Evolutionary conservation across 1,140 invertebrate species (phyloP), one percentile per base, ranked within the genome.

Genomic region (Drosophila pallidifrons): DNA sequence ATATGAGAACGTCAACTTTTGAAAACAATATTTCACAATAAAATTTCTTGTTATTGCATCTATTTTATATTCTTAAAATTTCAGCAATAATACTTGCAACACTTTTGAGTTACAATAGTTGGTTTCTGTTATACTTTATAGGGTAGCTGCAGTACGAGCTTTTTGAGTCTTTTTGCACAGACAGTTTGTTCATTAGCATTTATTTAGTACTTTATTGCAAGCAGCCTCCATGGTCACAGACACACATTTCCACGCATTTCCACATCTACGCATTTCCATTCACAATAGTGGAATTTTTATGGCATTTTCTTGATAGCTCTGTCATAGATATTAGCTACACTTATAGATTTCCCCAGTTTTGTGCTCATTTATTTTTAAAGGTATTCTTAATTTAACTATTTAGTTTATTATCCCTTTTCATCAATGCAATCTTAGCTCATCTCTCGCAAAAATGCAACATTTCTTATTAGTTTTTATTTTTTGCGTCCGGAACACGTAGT

Each of bases 181-280:
- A 35, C 6, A 35, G 20, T 32, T 32, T 32, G 7, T 41, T 43
- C 41, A n/a, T 13, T 43, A 38, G 35, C 35, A 38, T 38, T 38
- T 8, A 7, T 43, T n/a, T 49, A 2, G 3, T 49, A 20, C 20
- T 20, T 51, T n/a, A 28, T 51, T 30, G 11, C 4, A 11, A 51
- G 25, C 49, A 6, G n/a, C 49, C 49, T 51, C 49, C 49, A 51
- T 51, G 20, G 49, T 51, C 49, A n/a, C 10, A 13, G 20, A 25
- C 13, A 28, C 13, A 28, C 5, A n/a, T n/a, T 51, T 28, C 11
- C 20, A 3, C 20, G 20, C 25, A 51, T 28, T 30, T 5, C 10
- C 47, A 38, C 35, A 38, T 38, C 35, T 8, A 43, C 41, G n/a
- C 11, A 43, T 43, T 43, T 43, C n/a, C 41, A 43, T 38, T 38